Evolutionary conservation across 2,797 vertebrate genomes (phyloP).

Genomic region (Tokudaia tokunoshimensis): DNA sequence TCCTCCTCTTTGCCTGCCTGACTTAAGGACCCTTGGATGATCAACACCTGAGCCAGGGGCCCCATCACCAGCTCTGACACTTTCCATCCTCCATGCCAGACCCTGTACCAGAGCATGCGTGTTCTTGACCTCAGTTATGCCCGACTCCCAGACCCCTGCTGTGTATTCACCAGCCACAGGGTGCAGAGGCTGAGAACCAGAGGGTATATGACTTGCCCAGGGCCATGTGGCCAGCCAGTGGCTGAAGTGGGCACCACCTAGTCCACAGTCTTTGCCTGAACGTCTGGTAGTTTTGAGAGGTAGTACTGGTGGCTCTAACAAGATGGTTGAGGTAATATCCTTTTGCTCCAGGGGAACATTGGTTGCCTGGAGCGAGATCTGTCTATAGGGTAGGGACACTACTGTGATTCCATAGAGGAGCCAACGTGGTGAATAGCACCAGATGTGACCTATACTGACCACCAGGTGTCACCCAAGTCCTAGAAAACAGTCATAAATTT

Average conservation of each 20-base stretch:
- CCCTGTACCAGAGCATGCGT: no score
- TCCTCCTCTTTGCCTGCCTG: not conserved
- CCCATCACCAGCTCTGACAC: not conserved
- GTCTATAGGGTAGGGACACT: not conserved
- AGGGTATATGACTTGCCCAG: not conserved
- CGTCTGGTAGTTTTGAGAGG: not conserved
- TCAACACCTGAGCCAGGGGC: fast-evolving
- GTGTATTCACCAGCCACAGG: not conserved
- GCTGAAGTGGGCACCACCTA: not conserved
- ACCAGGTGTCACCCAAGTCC: slow-evolving; percentile 65
- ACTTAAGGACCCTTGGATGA: not conserved
- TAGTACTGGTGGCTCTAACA: fast-evolving
- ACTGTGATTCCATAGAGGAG: no score
- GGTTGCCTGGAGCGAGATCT: no score
- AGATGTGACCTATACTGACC: not conserved
- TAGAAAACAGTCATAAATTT: slow-evolving; percentile 15
- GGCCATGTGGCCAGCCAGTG: fast-evolving
- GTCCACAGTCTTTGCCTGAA: not conserved
- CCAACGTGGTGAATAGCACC: fast-evolving
- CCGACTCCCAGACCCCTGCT: not conserved
- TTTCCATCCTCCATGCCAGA: not conserved
- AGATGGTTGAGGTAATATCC: not conserved
- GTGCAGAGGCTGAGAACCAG: not conserved
- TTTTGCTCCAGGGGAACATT: not conserved
- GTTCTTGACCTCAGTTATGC: not conserved